Conservation (phyloP, 2,797 vertebrate species). For the Hippopotamyrus pictus region DNA sequence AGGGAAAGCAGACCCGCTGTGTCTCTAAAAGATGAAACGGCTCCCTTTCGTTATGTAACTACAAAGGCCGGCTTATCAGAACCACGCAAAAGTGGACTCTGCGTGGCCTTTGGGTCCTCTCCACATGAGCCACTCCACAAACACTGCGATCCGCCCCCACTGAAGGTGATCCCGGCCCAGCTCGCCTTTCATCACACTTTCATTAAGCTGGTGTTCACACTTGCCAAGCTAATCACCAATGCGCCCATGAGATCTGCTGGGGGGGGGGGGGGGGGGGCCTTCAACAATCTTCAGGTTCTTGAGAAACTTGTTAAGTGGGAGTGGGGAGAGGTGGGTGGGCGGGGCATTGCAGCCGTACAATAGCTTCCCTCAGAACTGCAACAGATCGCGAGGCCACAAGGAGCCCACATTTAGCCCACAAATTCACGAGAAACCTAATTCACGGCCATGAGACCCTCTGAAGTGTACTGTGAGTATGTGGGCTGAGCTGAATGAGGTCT, state of each 20-base stretch:
- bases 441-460: neutral
- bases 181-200: neutral
- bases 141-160: slow-evolving; percentile 23
- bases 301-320: neutral
- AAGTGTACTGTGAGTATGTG: neutral
- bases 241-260: neutral
- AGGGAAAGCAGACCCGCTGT: slow-evolving; percentile 23
- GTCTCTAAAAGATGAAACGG: slow-evolving; percentile 39
- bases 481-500: neutral
- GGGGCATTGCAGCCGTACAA: neutral
- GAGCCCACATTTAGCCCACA: neutral
- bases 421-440: neutral
- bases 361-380: neutral
- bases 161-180: neutral
- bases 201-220: neutral
- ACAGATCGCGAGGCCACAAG: neutral
- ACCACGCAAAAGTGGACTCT: slow-evolving; percentile 34
- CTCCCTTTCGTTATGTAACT: slow-evolving; percentile 22
- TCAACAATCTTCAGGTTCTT: neutral
- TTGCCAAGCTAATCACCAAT: neutral
- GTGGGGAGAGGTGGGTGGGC: neutral
- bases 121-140: slow-evolving; percentile 17
- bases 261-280: neutral
- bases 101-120: slow-evolving; percentile 3
- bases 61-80: slow-evolving; percentile 43